Base-by-base conservation (phyloP, 2,888 invertebrate species). In the Ophioninae sp. region DNA sequence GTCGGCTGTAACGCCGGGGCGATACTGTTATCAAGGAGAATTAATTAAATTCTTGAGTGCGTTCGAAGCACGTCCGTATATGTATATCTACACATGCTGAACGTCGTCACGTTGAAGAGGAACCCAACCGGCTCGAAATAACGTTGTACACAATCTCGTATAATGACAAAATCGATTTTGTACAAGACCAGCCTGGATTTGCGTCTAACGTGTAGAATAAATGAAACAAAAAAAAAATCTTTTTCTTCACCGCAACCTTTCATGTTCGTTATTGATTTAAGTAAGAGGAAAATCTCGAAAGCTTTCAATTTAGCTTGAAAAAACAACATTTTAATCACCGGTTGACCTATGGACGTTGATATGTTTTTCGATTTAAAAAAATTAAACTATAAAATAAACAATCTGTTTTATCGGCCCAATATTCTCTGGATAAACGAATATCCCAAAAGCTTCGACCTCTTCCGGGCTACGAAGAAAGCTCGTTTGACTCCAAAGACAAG, bases 11-110 rank as follows among this genome's bases (percentile, higher is more conserved):
- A 58, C 58, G 39, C 8, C 20, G 58, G 56, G 61, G 71, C 75
- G 79, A 72, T 79, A 51, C 51, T 69, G 75, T 79, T 82, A 79
- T 79, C 75, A 23, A 39, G 37, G 37, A 79, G 75, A 79, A 82
- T 82, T 82, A 82, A 82, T 82, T 79, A 79, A 82, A 75, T 82
- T 82, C 79, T 79, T 64, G 22, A 82, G 75, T 75, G 65, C 7
- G 71, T 61, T 58, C 20, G 17, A 13, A 59, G 8, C 37, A 20
- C 9, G 68, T 39, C 23, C 64, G 51, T 59, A 63, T n/a, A 22
- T 37, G 56, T 51, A 10, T 41, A 68, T 56, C 65, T 56, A 65
- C 65, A 58, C 20, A 17, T 13, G 56, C 37, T 9, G 20, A n/a
- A 51, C 17, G 10, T 65, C 20, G 20, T 64, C 20, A 20, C 63